These are phyloP conservation scores for Galendromus occidentalis DNA, from an alignment of 1,140 invertebrate species.

Conservation along the genomic window DNA sequence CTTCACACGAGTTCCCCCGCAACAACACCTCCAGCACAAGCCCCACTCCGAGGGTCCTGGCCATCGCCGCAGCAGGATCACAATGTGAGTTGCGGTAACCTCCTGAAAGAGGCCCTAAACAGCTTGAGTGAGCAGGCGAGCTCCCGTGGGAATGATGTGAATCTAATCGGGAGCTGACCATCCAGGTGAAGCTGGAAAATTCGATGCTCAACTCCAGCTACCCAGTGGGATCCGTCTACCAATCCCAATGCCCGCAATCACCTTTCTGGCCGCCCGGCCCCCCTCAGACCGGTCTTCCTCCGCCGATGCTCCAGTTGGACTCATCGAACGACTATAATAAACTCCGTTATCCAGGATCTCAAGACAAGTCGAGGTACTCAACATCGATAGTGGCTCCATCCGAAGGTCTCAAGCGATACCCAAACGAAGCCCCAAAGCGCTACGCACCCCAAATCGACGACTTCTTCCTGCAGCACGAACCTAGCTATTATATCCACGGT, in stretches of 20 bases:
- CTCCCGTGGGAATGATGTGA: too few relatives aligned
- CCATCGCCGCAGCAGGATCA: background rate
- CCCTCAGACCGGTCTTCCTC: background rate
- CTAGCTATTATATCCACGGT: background rate
- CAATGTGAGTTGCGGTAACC: too few relatives aligned
- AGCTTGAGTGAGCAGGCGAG: too few relatives aligned
- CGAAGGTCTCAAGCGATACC: background rate
- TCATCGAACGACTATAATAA: background rate
- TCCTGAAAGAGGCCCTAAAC: too few relatives aligned
- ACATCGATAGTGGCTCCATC: background rate
- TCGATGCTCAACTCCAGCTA: background rate
- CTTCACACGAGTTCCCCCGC: background rate
- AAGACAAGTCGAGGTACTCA: background rate
- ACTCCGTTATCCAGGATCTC: background rate
- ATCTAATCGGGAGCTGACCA: too few relatives aligned
- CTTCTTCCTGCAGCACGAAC: slow-evolving; percentile 8
- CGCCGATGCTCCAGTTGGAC: background rate
- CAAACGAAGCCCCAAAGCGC: background rate
- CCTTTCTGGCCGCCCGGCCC: background rate
- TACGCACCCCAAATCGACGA: slow-evolving; percentile 9
- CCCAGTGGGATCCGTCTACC: slow-evolving; percentile 1
- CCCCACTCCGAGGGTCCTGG: background rate
- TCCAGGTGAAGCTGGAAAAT: too few relatives aligned
- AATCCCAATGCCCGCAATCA: background rate
- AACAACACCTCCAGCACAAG: background rate